phyloP scores from a whole-genome alignment of 2,113 vertebrate species.

The Cryptoleucopteryx plumbea region DNA sequence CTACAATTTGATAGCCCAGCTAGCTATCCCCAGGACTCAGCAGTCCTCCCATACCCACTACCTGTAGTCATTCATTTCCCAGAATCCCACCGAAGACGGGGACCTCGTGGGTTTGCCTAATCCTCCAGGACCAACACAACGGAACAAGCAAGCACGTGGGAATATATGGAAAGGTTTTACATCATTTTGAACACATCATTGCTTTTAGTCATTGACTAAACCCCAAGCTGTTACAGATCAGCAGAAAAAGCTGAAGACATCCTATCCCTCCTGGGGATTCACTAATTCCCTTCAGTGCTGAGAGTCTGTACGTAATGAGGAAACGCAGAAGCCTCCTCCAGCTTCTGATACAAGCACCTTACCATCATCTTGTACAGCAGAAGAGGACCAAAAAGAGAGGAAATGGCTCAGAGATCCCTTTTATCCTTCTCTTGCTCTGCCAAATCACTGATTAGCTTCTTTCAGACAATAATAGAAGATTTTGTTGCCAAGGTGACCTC shows the following conservation, averaged over 20 bases:
- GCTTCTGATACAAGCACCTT: background rate
- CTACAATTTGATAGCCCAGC: background rate
- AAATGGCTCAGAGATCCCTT: background rate
- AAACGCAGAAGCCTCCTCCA: background rate
- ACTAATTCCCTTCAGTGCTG: background rate
- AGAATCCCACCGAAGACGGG: background rate
- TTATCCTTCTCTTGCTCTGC: background rate
- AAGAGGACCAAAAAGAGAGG: background rate
- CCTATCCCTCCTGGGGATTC: background rate
- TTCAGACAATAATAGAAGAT: slow-evolving; percentile 25
- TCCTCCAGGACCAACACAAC: background rate
- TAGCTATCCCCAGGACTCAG: background rate
- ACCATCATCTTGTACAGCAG: background rate
- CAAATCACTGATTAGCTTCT: slow-evolving; percentile 36
- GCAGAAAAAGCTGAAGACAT: background rate
- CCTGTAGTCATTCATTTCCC: background rate
- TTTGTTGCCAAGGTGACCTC: slow-evolving; percentile 57
- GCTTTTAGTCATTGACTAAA: background rate
- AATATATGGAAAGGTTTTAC: background rate
- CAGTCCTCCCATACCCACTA: background rate
- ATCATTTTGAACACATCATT: background rate
- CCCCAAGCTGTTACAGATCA: background rate
- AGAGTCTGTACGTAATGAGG: background rate
- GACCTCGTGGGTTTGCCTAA: background rate
- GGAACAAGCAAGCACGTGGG: background rate